These are phyloP conservation scores for Papilio aristodemus DNA, from an alignment of 1,140 invertebrate species.

Conservation along the genomic window DNA sequence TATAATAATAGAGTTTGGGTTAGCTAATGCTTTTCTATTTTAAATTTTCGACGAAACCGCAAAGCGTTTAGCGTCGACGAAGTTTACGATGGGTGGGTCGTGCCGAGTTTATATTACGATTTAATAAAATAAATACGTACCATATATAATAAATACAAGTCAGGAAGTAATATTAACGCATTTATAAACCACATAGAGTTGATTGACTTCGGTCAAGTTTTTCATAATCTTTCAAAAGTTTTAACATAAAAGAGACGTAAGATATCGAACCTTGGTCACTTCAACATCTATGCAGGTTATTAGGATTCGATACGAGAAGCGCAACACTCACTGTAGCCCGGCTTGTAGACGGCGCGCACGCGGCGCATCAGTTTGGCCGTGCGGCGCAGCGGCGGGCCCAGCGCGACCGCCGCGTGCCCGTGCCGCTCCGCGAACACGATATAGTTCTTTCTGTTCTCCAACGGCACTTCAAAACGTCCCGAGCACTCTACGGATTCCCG, in stretches of 20 bases:
- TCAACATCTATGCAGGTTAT: slow-evolving; percentile 54
- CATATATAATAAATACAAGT: slow-evolving; percentile 18
- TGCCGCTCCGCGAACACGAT: slow-evolving; percentile 74
- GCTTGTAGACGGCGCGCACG: slow-evolving; percentile 73
- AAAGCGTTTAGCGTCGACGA: slow-evolving; percentile 12
- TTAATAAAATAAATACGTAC: slow-evolving; percentile 3
- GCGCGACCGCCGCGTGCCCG: slow-evolving; percentile 68
- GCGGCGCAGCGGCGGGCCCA: slow-evolving; percentile 68
- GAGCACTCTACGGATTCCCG: slow-evolving; percentile 59
- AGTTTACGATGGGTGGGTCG: slow-evolving; percentile 14
- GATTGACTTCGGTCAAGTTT: slow-evolving; percentile 37
- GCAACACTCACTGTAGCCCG: slow-evolving; percentile 74
- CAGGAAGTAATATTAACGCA: slow-evolving; percentile 29
- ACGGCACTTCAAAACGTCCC: slow-evolving; percentile 73
- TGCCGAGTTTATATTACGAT: slow-evolving; percentile 15
- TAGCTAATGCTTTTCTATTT: slow-evolving; percentile 30
- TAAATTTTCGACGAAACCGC: slow-evolving; percentile 22
- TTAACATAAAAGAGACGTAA: background rate
- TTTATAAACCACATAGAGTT: slow-evolving; percentile 46
- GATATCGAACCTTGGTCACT: slow-evolving; percentile 39
- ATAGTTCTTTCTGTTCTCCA: slow-evolving; percentile 71
- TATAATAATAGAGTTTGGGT: slow-evolving; percentile 18
- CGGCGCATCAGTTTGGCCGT: slow-evolving; percentile 67
- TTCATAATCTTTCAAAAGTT: slow-evolving; percentile 25
- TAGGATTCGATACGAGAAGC: slow-evolving; percentile 39